Conservation (phyloP, 1,140 invertebrate species). For the Eufriesea mexicana region DNA sequence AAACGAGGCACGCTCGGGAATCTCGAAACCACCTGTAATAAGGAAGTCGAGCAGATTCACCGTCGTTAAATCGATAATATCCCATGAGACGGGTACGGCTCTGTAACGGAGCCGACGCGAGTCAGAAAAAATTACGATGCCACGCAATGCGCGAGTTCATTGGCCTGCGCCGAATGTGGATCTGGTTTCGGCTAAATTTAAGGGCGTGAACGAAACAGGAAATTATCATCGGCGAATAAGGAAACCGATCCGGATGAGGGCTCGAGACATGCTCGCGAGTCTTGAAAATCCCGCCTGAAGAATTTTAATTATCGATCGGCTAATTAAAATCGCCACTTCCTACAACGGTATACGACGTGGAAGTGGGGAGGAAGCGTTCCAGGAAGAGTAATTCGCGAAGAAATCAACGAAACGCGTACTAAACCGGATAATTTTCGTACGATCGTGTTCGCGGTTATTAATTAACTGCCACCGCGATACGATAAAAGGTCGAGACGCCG, state of each 20-base stretch:
- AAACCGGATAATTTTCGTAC: background rate
- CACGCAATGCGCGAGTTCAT: slow-evolving; percentile 5
- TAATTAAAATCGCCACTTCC: slow-evolving; percentile 17
- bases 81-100: slow-evolving; percentile 50
- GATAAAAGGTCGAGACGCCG: slow-evolving; percentile 66
- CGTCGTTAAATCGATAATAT: slow-evolving; percentile 74
- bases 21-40: slow-evolving; percentile 49
- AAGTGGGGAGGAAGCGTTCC: background rate
- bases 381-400: too few species aligned
- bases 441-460: slow-evolving; percentile 47
- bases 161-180: background rate
- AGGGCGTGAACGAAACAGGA: background rate
- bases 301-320: background rate
- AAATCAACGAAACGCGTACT: background rate
- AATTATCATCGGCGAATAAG: slow-evolving; percentile 10
- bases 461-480: slow-evolving; percentile 68
- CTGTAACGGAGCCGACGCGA: slow-evolving; percentile 7
- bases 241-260: background rate
- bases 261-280: background rate
- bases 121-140: slow-evolving; percentile 13
- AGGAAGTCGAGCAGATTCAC: slow-evolving; percentile 53
- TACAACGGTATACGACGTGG: background rate
- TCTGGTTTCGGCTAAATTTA: slow-evolving; percentile 20
- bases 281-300: background rate
- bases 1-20: background rate